Evolutionary conservation across 23 tunicate species (phyloP).

Genomic region (Trididemnum nubilum): DNA sequence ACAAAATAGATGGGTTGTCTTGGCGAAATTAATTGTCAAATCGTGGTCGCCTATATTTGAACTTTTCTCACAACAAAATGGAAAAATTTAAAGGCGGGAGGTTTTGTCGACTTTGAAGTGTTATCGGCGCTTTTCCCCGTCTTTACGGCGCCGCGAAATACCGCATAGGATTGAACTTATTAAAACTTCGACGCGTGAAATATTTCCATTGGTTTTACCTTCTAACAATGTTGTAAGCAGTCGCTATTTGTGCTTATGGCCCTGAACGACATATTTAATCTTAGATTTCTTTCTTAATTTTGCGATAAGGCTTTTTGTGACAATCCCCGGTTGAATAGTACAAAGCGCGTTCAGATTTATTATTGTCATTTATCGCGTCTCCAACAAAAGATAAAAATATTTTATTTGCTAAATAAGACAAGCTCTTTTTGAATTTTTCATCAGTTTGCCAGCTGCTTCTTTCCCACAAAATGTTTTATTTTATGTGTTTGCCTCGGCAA

Average conservation of each 20-base stretch:
- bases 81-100: not conserved
- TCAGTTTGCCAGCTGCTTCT: too few species aligned
- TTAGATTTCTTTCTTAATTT: too few species aligned
- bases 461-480: too few species aligned
- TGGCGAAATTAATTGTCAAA: not conserved
- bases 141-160: not conserved
- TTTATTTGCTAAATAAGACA: too few species aligned
- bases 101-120: not conserved
- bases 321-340: too few species aligned
- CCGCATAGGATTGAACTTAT: slow-evolving; percentile 12
- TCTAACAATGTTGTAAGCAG: not conserved
- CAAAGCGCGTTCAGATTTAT: too few species aligned
- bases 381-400: too few species aligned
- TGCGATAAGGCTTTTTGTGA: too few species aligned
- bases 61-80: not conserved
- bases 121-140: not conserved
- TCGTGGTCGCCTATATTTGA: too few species aligned
- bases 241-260: not conserved
- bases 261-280: not conserved
- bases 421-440: too few species aligned
- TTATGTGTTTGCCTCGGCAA: too few species aligned
- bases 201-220: slow-evolving; percentile 13
- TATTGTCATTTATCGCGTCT: too few species aligned
- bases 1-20: not conserved
- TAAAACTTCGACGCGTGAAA: slow-evolving; percentile 16